Conservation (phyloP, 2,888 invertebrate genomes). For the Drosophila limbata region DNA sequence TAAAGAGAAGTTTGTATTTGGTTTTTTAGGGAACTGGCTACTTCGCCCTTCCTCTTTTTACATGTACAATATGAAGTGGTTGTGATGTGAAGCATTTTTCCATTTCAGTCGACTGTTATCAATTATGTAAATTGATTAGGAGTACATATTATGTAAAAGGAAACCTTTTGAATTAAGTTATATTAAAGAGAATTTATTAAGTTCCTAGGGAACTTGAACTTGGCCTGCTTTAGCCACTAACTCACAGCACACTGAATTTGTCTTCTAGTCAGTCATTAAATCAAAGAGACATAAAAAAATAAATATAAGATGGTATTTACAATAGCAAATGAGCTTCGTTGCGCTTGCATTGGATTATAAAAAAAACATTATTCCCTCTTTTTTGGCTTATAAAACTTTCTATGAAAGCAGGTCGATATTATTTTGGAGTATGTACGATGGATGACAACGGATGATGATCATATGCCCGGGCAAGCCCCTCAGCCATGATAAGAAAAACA, state of each 20-base stretch:
- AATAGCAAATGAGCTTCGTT: not conserved
- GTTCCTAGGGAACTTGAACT: not conserved
- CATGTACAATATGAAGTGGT: not conserved
- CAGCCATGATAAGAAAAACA: slow-evolving; percentile 39
- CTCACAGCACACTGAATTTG: no score
- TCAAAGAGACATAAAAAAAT: no score
- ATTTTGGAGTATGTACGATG: not conserved
- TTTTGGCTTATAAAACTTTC: not conserved
- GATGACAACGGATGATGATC: slow-evolving; percentile 29
- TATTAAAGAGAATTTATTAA: not conserved
- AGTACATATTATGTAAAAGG: not conserved
- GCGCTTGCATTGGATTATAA: not conserved
- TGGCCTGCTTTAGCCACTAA: no score
- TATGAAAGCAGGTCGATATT: not conserved
- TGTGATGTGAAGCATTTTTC: not conserved
- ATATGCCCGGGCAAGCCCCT: slow-evolving; percentile 18
- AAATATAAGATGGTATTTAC: slow-evolving; percentile 5
- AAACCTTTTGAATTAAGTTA: not conserved
- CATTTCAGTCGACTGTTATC: slow-evolving; percentile 17
- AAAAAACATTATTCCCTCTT: not conserved
- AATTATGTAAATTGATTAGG: slow-evolving; percentile 65
- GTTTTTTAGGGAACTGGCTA: slow-evolving; percentile 19
- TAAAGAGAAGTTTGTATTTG: slow-evolving; percentile 51
- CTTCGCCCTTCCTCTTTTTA: not conserved
- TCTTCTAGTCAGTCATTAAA: no score